A percentile compares a stretch with the other conserved stretches of the same genome.
These are phyloP conservation scores for Hirtodrosophila duncani DNA, from an alignment of 2,888 invertebrate genomes.

Conservation along the genomic window DNA sequence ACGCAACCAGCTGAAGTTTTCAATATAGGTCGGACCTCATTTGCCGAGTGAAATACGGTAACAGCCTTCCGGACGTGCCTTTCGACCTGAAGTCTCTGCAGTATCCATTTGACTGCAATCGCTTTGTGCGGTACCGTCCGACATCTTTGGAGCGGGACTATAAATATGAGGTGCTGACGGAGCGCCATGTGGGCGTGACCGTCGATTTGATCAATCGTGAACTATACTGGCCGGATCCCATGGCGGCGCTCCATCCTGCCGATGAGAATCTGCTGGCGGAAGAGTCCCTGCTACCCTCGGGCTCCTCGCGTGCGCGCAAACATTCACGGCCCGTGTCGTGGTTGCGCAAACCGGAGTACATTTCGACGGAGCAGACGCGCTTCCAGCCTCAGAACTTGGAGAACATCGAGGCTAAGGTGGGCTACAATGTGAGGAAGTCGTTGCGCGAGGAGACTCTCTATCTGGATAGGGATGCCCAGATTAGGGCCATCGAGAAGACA, in stretches of 20 bases:
- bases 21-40: conserved; percentile 92
- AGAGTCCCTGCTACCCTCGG: conserved; percentile 92
- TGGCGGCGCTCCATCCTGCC: conserved; percentile 89
- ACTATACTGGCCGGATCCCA: conserved; percentile 90
- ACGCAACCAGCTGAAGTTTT: no score
- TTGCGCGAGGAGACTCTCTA: conserved; percentile 94
- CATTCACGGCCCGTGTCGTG: conserved; percentile 98
- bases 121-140: conserved; percentile 96
- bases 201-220: conserved; percentile 98
- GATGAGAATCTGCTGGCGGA: conserved; percentile 98
- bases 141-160: conserved; percentile 96
- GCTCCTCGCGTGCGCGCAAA: conserved; percentile 93
- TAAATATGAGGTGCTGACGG: conserved; percentile 97
- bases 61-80: conserved; percentile 97
- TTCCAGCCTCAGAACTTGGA: conserved; percentile 98
- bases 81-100: conserved; percentile 98
- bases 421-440: conserved; percentile 97
- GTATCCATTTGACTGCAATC: conserved; percentile 95
- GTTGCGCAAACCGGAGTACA: conserved; percentile 98
- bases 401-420: conserved; percentile 99
- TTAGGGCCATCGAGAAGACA: conserved; percentile 97
- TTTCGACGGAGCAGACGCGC: conserved; percentile 98
- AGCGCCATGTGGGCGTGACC: conserved; percentile 97
- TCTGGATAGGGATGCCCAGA: conserved; percentile 97
- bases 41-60: conserved; percentile 96